phyloP scores from a whole-genome alignment of 2,797 vertebrate species.

The Cossypha caffra region DNA sequence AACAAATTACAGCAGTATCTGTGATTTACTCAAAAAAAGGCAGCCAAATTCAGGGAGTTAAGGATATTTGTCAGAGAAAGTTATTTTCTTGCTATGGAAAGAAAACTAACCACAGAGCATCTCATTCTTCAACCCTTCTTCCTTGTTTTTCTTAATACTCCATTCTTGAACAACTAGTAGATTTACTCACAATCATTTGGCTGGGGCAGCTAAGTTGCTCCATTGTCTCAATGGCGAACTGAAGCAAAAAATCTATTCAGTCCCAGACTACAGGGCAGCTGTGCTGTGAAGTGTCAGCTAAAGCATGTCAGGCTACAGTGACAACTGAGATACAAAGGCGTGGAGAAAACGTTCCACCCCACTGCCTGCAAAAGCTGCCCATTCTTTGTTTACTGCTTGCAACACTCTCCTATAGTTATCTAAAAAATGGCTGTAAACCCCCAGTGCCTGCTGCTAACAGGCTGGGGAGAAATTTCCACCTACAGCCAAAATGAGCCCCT shows the following conservation, averaged over 20 bases:
- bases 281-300: background rate
- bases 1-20: background rate
- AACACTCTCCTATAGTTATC: background rate
- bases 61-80: background rate
- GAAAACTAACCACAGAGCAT: background rate
- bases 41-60: background rate
- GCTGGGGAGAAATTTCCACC: background rate
- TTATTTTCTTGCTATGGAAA: background rate
- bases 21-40: background rate
- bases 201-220: background rate
- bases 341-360: background rate
- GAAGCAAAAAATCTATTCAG: background rate
- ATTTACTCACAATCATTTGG: background rate
- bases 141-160: background rate
- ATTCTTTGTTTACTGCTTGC: background rate
- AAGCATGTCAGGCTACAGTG: fast-evolving
- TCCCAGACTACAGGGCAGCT: background rate
- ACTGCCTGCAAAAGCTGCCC: background rate
- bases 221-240: background rate
- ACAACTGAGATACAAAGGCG: background rate
- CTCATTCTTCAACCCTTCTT: background rate
- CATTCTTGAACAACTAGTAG: background rate
- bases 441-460: background rate
- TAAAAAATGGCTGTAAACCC: background rate
- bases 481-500: background rate